Base-by-base conservation (phyloP, 2,113 vertebrate genomes). In the Ochotona princeps region DNA sequence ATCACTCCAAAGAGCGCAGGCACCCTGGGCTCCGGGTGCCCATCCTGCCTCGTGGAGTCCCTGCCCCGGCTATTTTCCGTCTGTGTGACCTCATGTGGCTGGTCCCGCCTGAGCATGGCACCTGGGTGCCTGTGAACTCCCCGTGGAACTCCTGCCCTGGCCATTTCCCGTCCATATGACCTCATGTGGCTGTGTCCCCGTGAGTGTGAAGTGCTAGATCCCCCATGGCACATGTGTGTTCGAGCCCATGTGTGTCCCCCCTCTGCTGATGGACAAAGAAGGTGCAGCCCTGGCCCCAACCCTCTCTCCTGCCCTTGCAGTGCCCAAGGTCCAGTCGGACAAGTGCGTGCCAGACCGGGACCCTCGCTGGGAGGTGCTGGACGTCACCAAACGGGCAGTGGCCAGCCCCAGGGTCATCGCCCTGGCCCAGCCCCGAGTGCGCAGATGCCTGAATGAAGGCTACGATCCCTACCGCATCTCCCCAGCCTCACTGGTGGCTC, bases 401-500 rank as follows among this genome's bases (percentile, higher is more conserved):
- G 96, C 97, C 84, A 97, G 93, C n/a, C 92, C 93, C 1, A 91
- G 97, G 25, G 87, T 91, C 49, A 15, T 94, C 10, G 94, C 91
- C 8, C 93, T 98, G 76, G 96, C 97, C n/a, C 86, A 93, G 60
- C 98, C 97, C 15, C 96, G 75, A 28, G 76, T 90, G 21, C 96
- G 97, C 11, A 96, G 83, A 79, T 70, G 79, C 21, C 32, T 96
- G 54, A 96, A 92, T 0, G 97, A 97, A 14, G 91, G 57, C 18
- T 96, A 92, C 0, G 1, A 98, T 28, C 97, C 97, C 11, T 97
- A 93, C 74, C 15, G 7, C 21, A 25, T 98, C 23, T 97, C 97
- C 18, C 90, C 80, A 0, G 97, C 96, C 0, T 92, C 97, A 8
- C 89, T 96, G 87, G 81, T 51, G 13, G 97, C 97, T 0, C 91